Conservation (phyloP, 1,140 invertebrate genomes). For the Portunus trituberculatus region DNA sequence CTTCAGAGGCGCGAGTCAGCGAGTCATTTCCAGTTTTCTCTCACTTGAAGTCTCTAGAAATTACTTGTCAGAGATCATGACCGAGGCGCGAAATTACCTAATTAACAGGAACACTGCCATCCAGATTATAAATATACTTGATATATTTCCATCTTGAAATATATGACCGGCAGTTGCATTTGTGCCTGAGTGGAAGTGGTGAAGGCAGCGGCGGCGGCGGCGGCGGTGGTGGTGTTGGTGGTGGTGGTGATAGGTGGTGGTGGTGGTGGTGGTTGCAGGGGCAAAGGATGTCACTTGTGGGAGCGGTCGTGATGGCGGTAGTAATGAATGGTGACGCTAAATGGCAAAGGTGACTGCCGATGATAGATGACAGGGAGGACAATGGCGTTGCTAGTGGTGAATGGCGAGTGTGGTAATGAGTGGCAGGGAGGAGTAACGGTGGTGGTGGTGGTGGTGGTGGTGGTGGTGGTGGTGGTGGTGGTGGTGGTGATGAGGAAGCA, state of each 20-base stretch:
- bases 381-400: background rate
- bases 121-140: background rate
- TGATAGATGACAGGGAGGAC: background rate
- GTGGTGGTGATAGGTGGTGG: no score
- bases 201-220: no score
- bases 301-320: background rate
- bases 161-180: background rate
- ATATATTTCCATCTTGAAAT: background rate
- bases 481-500: no score
- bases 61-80: constrained; percentile 22
- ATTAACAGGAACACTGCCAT: background rate
- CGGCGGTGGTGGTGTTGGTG: no score
- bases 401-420: background rate
- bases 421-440: background rate
- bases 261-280: background rate
- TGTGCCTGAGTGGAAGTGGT: background rate
- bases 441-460: background rate
- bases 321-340: background rate
- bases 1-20: background rate
- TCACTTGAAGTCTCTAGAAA: background rate
- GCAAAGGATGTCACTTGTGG: background rate
- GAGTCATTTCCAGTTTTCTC: background rate
- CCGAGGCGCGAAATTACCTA: constrained; percentile 1
- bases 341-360: background rate
- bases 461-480: no score